Base-by-base conservation (phyloP, 1,140 invertebrate genomes). In the Microplitis mediator region DNA sequence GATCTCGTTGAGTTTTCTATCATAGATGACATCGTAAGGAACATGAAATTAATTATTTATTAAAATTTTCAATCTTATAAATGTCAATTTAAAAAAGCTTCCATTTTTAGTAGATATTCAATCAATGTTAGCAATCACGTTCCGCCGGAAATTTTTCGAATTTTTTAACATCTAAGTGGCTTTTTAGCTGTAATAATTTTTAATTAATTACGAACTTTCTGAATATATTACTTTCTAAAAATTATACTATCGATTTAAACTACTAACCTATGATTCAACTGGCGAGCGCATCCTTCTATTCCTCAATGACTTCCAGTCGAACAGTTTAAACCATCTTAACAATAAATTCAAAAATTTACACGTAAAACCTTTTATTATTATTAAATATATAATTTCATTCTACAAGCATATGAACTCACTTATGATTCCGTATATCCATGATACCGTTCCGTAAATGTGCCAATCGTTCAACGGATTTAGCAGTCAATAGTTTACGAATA, bases 241-340 rank as follows among this genome's bases (percentile, higher is more conserved):
- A 34, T 74, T 45, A 52, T 51, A 1, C 32, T 66, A 8, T 66
- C 35, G 9, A 35, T 58, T 31, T 23, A 62, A 13, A 65, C 61
- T 14, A 35, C 34, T 39, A 50, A 95, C 92, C 78, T 89, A 88
- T 63, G 93, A 92, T 39, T 91, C 83, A 71, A 95, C 91, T 2
- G 95, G 94, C 2, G 95, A 90, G 77, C 89, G 89, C 8, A 96
- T 80, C 6, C 89, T 90, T 74, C 90, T 83, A 74, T 87, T 89
- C 51, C 87, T 79, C 16, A 97, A 81, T 5, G 93, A 93, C 77
- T 94, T 93, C 95, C 95, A 97, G 81, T 96, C 93, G 80, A 97
- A 97, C 14, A 92, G 91, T 82, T 93, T 90, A 82, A 95, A 96
- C 95, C 94, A 96, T 77, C 93, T 90, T 68, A 58, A 80, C 14